These are phyloP conservation scores for Theretra japonica DNA, from an alignment of 2,888 invertebrate species.

Conservation along the genomic window DNA sequence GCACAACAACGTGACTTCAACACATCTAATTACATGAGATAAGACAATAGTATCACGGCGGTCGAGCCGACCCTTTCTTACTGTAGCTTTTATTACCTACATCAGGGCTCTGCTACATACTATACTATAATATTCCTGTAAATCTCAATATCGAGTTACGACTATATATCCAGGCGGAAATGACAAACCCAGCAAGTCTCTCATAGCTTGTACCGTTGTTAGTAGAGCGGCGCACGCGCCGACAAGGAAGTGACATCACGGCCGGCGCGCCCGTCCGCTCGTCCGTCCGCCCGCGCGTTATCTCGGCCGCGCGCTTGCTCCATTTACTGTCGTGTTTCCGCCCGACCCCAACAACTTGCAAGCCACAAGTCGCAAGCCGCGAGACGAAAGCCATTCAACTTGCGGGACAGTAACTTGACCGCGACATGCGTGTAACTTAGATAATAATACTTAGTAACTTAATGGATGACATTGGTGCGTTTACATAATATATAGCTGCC, in stretches of 20 bases:
- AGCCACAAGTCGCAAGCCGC: no score
- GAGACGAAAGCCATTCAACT: not conserved
- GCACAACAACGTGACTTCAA: no score
- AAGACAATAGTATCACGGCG: no score
- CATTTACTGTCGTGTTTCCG: conserved; percentile 62
- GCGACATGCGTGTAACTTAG: not conserved
- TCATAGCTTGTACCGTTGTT: conserved; percentile 36
- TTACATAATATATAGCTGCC: no score
- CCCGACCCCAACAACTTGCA: conserved; percentile 33
- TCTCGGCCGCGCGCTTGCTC: conserved; percentile 61
- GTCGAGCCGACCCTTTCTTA: no score
- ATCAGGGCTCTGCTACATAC: no score
- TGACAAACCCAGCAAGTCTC: conserved; percentile 19
- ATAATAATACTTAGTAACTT: no score
- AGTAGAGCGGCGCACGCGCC: conserved; percentile 68
- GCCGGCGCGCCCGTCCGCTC: conserved; percentile 60
- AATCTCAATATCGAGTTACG: no score
- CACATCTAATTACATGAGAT: no score
- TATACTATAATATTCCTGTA: not conserved
- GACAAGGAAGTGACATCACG: conserved; percentile 71
- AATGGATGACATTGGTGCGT: no score
- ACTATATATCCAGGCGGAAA: no score
- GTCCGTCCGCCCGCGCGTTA: conserved; percentile 47
- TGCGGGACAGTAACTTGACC: not conserved
- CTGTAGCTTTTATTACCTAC: no score